Conservation (phyloP, 2,113 vertebrate species). For the Choloepus hoffmanni region DNA sequence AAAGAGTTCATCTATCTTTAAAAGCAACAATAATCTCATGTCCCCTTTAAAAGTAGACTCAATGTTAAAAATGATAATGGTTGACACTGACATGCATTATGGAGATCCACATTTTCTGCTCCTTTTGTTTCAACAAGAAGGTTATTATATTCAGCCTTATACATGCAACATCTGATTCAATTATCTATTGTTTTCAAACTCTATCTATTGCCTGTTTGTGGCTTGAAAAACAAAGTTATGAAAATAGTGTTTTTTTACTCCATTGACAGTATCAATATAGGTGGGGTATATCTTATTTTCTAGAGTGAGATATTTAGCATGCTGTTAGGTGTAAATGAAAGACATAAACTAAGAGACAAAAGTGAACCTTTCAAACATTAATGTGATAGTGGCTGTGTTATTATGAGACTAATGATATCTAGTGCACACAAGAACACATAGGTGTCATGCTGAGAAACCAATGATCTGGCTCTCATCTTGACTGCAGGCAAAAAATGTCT, state of each 20-base stretch:
- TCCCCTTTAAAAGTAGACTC: constrained; percentile 35
- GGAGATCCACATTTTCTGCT: not conserved
- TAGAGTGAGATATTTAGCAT: constrained; percentile 89
- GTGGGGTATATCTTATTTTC: constrained; percentile 72
- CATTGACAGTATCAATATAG: not conserved
- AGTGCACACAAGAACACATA: constrained; percentile 89
- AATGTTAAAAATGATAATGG: not conserved
- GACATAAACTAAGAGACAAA: constrained; percentile 88
- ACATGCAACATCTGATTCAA: not conserved
- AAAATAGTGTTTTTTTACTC: constrained; percentile 3
- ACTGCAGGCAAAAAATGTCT: constrained; percentile 92
- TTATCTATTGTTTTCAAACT: constrained; percentile 27
- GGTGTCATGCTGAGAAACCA: constrained; percentile 94
- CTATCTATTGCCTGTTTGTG: not conserved
- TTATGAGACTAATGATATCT: constrained; percentile 94
- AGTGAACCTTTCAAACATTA: constrained; percentile 89
- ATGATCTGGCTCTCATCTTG: constrained; percentile 92
- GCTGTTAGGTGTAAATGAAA: constrained; percentile 88
- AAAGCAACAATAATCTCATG: not conserved
- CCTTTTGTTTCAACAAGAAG: not conserved
- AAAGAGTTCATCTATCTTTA: constrained; percentile 30
- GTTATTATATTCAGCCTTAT: not conserved
- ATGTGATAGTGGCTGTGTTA: constrained; percentile 90
- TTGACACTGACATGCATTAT: not conserved
- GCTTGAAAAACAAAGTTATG: constrained; percentile 16